Base-by-base conservation (phyloP, 2,113 vertebrate genomes). In the Echinops telfairi region DNA sequence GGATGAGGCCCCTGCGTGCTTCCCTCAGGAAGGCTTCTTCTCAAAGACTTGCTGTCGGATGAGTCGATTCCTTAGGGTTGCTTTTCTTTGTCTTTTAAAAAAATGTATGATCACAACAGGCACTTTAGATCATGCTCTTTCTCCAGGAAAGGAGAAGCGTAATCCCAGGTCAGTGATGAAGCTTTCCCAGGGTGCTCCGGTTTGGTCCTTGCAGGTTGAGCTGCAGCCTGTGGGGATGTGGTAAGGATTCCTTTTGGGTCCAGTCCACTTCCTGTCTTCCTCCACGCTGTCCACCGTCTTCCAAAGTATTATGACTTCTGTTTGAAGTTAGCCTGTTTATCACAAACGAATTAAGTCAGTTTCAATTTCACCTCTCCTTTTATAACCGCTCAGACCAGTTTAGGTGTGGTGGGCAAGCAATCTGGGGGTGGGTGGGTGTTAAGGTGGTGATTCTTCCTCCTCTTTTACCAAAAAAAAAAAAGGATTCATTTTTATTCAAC, bases 1-100 rank as follows among this genome's bases (percentile, higher is more conserved):
- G 33, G 40, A 20, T 0, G 20, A 1, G 3, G 12, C 0, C 0
- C 10, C 43, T 47, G 43, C 0, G 2, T 3, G 3, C 29, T 20
- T 60, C 66, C 20, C 10, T 16, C 31, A 12, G 43, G 43, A 47
- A 47, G 43, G 43, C 11, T 71, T 68, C 5, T 71, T 89, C 80
- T 62, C 53, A 70, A 83, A 86, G 64, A 71, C 19, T 31, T 38
- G 22, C 15, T 82, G 31, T 86, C 43, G 43, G 83, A 75, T 82
- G 70, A 62, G 16, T 86, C 36, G 57, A 10, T 31, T 47, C 2
- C 22, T 29, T 58, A 68, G 47, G 62, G 20, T 68, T 82, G 22
- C 85, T 53, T 82, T 73, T 71, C 4, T 25, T 92, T 60, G 66
- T 40, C 43, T 53, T 95, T 75, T 68, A 20, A 25, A 25, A 64